Evolutionary conservation across 2,797 vertebrate genomes (phyloP), one percentile per base, ranked within the genome.

Genomic region (Halcyon smyrnensis): DNA sequence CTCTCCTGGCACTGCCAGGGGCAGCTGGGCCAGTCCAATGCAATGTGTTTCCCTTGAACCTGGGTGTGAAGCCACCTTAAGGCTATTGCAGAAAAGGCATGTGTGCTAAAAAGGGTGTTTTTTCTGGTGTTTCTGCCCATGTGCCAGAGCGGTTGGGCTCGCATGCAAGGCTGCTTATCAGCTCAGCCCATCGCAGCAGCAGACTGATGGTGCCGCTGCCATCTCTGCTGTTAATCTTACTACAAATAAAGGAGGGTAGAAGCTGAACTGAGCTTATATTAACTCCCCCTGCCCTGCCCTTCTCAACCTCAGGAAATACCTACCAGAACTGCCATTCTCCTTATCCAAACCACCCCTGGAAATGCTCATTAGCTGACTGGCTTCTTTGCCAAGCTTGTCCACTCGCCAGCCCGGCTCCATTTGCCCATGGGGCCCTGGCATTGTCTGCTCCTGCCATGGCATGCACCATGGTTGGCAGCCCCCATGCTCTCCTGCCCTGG

Each of bases 211-310:
- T 90, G 92, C 46, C 0, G 2, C 86, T 77, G 20, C 78, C 86
- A 87, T 85, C 89, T 74, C 92, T 83, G 68, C 75, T 71, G 32
- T 78, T 90, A 94, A 90, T 94, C 89, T 89, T 64, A 82, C 87
- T 64, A 74, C 71, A 97, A 89, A 96, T 83, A 93, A 90, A 95
- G 95, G 94, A 95, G 83, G 59, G 87, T 69, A 89, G 77, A 54
- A 90, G 92, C 86, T 92, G 67, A 95, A 76, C 46, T 76, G 88
- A 93, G 83, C 65, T 90, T 76, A 69, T 48, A 53, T 48, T 80
- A 93, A 95, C 87, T 89, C 75, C 84, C 80, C 50, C 8, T 45
- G 75, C 77, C 90, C 90, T 95, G 71, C 88, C 91, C 85, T 87
- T 34, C 64, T 89, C 71, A 90, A 24, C 51, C 79, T 83, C 90